Percentiles rank a stretch among this genome's conserved stretches.
These are phyloP conservation scores for Leptocoma aspasia DNA, from an alignment of 2,113 vertebrate species.

Conservation along the genomic window DNA sequence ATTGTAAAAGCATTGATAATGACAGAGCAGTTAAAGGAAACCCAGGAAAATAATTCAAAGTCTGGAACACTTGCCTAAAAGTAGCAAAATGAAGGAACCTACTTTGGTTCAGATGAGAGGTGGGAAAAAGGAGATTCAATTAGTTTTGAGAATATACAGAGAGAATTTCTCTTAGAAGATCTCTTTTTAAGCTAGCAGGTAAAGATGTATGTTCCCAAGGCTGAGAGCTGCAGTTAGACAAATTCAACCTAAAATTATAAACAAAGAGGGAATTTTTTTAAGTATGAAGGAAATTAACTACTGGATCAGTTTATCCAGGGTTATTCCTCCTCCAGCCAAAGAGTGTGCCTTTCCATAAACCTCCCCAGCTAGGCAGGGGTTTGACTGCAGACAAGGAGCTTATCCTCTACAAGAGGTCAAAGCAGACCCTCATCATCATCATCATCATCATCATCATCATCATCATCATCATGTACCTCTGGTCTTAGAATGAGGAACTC, in stretches of 20 bases:
- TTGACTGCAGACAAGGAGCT: neutral
- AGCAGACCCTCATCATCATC: neutral
- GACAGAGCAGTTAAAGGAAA: neutral
- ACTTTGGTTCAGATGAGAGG: neutral
- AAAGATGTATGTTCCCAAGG: neutral
- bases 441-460: neutral
- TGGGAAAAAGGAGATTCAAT: neutral
- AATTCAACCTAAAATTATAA: neutral
- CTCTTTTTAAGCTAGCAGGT: neutral
- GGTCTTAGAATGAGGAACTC: neutral
- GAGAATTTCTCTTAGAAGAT: neutral
- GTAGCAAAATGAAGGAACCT: neutral
- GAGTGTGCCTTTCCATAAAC: neutral
- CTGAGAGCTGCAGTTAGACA: neutral
- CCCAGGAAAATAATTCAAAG: neutral
- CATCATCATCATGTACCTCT: neutral
- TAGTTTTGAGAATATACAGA: neutral
- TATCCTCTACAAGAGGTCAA: neutral
- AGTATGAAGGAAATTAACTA: neutral
- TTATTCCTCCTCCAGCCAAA: neutral
- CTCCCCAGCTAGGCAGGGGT: neutral
- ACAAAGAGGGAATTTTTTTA: neutral
- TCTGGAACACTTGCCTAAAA: neutral
- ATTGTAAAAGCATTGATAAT: neutral
- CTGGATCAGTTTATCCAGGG: neutral